These are phyloP conservation scores for Glaucomys volans DNA, from an alignment of 2,113 vertebrate species.

Conservation along the genomic window DNA sequence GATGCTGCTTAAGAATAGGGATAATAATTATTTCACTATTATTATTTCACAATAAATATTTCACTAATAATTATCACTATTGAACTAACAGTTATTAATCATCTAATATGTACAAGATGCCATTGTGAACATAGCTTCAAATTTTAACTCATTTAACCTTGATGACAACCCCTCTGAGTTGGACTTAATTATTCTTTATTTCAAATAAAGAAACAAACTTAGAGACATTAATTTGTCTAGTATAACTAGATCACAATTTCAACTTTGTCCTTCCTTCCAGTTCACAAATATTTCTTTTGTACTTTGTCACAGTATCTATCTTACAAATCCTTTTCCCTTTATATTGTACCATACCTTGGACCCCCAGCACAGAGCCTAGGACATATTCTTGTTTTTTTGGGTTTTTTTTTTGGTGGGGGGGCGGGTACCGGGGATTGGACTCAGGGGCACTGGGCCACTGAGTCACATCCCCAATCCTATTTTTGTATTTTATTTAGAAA, in stretches of 20 bases:
- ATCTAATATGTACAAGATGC: background rate
- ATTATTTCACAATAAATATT: too few relatives aligned
- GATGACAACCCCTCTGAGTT: background rate
- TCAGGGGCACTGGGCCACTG: too few relatives aligned
- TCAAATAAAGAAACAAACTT: slow-evolving; percentile 34
- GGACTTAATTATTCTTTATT: background rate
- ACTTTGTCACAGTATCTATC: background rate
- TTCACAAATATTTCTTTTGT: background rate
- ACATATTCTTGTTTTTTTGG: too few relatives aligned
- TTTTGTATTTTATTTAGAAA: too few relatives aligned
- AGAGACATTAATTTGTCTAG: background rate
- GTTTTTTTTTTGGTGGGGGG: too few relatives aligned
- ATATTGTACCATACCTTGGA: background rate
- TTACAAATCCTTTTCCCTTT: background rate
- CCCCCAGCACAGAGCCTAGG: background rate
- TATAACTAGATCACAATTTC: background rate
- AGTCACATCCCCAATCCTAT: too few relatives aligned
- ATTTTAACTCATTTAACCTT: slow-evolving; percentile 44
- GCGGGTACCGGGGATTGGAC: too few relatives aligned
- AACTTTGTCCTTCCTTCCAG: background rate
- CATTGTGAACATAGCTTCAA: background rate
- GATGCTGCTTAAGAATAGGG: background rate
- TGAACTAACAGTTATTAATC: slow-evolving; percentile 44
- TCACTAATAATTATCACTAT: too few relatives aligned
- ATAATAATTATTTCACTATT: background rate